phyloP scores from a whole-genome alignment of 2,888 invertebrate species.

The Chymomyza caudatula region DNA sequence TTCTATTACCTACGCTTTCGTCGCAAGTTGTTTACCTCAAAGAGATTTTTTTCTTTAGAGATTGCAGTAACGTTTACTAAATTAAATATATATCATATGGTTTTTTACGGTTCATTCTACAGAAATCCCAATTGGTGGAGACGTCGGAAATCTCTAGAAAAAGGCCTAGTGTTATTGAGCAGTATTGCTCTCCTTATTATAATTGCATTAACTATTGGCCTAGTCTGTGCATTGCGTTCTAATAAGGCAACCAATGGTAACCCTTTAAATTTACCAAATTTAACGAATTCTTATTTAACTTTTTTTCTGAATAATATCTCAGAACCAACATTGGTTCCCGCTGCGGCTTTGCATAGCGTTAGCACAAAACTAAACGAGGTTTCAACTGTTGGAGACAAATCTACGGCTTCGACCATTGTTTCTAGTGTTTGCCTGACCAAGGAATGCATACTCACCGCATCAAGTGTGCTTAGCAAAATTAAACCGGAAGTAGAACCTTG shows the following conservation, averaged over 20 bases:
- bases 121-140: conserved; percentile 92
- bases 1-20: too few relatives aligned
- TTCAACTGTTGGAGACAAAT: conserved; percentile 58
- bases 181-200: conserved; percentile 81
- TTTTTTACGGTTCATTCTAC: conserved; percentile 53
- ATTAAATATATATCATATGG: background rate
- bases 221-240: conserved; percentile 80
- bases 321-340: conserved; percentile 24
- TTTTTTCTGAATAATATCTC: background rate
- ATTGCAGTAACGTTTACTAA: too few relatives aligned
- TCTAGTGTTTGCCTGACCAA: conserved; percentile 83
- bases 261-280: background rate
- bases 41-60: too few relatives aligned
- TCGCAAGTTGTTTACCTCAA: too few relatives aligned
- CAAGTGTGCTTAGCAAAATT: conserved; percentile 83
- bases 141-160: conserved; percentile 85
- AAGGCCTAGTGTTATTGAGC: conserved; percentile 82
- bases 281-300: background rate
- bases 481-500: conserved; percentile 84
- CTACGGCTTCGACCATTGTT: conserved; percentile 54
- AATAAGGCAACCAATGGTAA: conserved; percentile 71
- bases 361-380: conserved; percentile 53
- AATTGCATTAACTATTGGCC: conserved; percentile 82
- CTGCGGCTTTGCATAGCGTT: conserved; percentile 66
- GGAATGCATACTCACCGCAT: conserved; percentile 88